A percentile compares a stretch with the other conserved stretches of the same genome.
These are phyloP conservation scores for Conopomorpha cramerella DNA, from an alignment of 1,140 invertebrate genomes.

Conservation along the genomic window DNA sequence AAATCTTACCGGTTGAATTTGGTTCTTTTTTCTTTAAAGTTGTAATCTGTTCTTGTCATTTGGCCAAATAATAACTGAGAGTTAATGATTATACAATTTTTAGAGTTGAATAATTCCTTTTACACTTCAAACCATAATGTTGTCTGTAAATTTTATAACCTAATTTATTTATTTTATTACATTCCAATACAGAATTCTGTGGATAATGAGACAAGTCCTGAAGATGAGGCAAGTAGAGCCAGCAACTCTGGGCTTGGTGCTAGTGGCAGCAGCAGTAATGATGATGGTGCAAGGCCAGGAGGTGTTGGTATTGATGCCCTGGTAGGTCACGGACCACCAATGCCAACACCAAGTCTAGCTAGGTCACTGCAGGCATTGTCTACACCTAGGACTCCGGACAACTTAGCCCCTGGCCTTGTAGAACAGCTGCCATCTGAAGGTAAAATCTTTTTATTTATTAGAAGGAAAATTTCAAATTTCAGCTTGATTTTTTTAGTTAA, in stretches of 20 bases:
- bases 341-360: slow-evolving; percentile 30
- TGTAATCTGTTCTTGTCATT: too few species aligned
- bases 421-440: slow-evolving; percentile 50
- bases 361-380: slow-evolving; percentile 33
- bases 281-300: slow-evolving; percentile 18
- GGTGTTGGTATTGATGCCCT: slow-evolving; percentile 6
- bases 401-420: slow-evolving; percentile 35
- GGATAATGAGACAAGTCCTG: slow-evolving; percentile 48
- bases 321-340: slow-evolving; percentile 22
- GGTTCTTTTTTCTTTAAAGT: too few species aligned
- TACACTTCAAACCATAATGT: too few species aligned
- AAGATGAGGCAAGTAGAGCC: slow-evolving; percentile 35
- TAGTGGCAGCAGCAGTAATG: slow-evolving; percentile 25
- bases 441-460: too few species aligned
- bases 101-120: too few species aligned
- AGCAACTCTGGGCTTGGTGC: slow-evolving; percentile 32
- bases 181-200: slow-evolving; percentile 32
- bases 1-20: too few species aligned
- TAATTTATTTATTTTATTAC: slow-evolving; percentile 5
- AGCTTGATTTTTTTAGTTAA: too few species aligned
- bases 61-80: too few species aligned
- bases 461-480: too few species aligned
- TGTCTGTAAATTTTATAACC: too few species aligned
- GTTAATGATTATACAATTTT: slow-evolving; percentile 3
- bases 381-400: slow-evolving; percentile 38